These are phyloP conservation scores for Dilophus febrilis DNA, from an alignment of 2,888 invertebrate species.

Conservation along the genomic window DNA sequence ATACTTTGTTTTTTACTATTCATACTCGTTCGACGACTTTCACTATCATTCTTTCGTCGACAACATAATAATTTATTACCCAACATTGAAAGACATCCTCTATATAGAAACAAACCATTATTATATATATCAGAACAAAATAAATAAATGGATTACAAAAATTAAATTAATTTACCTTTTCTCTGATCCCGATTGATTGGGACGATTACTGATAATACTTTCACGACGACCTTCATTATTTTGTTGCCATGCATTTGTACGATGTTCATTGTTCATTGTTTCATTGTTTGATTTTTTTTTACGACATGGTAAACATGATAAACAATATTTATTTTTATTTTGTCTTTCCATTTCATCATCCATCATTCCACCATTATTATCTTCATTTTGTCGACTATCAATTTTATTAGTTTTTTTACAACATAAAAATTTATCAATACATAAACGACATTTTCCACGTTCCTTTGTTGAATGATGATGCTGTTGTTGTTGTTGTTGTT, in stretches of 20 bases:
- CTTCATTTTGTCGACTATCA: conserved; percentile 13
- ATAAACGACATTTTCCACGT: conserved; percentile 23
- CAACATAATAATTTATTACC: conserved; percentile 18
- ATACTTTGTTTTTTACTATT: conserved; percentile 48
- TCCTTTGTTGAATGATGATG: too few species aligned
- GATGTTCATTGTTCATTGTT: too few species aligned
- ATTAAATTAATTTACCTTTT: conserved; percentile 1
- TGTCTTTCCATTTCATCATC: conserved; percentile 15
- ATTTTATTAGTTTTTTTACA: conserved; percentile 29
- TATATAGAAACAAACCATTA: conserved; percentile 8
- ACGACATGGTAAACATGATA: conserved; percentile 28
- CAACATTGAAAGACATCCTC: conserved; percentile 25
- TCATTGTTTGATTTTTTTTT: conserved; percentile 17
- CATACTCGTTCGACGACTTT: conserved; percentile 44
- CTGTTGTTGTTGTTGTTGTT: conserved; percentile 4
- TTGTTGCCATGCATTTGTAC: conserved; percentile 28
- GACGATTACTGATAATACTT: background rate
- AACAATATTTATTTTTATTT: conserved; percentile 25
- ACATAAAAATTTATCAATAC: conserved; percentile 26
- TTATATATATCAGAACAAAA: too few species aligned
- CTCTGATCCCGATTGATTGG: too few species aligned
- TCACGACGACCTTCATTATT: conserved; percentile 6
- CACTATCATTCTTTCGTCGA: conserved; percentile 32
- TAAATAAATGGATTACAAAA: too few species aligned
- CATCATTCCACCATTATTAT: too few species aligned